Conservation (phyloP, 2,888 invertebrate species). For the Drosophila bunnanda region DNA sequence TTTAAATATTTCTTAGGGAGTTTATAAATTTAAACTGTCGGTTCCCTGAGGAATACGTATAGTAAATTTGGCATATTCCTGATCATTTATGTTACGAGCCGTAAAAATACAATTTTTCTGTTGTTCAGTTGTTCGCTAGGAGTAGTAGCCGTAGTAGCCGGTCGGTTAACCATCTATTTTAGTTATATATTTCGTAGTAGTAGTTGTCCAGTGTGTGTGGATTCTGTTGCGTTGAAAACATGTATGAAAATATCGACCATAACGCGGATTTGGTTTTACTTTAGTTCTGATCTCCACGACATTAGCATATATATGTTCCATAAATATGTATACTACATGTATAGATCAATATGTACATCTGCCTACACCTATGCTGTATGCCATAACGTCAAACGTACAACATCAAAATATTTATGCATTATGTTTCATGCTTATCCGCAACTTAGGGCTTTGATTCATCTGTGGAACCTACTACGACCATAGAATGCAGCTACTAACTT, state of each 20-base stretch:
- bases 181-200: conserved; percentile 13
- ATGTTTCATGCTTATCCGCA: conserved; percentile 33
- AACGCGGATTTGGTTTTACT: conserved; percentile 44
- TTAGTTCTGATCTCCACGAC: conserved; percentile 36
- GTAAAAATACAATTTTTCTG: no score
- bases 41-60: no score
- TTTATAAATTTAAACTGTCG: no score
- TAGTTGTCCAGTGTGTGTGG: conserved; percentile 18
- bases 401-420: conserved; percentile 55
- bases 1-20: no score
- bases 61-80: no score
- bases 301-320: conserved; percentile 6
- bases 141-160: conserved; percentile 45
- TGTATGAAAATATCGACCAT: conserved; percentile 61
- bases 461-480: conserved; percentile 43
- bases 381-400: conserved; percentile 73
- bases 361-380: conserved; percentile 37
- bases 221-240: conserved; percentile 47
- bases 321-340: conserved; percentile 5
- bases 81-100: no score
- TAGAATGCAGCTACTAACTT: conserved; percentile 55
- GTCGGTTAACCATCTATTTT: conserved; percentile 20
- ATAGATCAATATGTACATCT: conserved; percentile 34
- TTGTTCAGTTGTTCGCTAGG: no score
- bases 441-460: conserved; percentile 26